Evolutionary conservation across 1,140 invertebrate species (phyloP).

Genomic region (Caenorhabditis latens): DNA sequence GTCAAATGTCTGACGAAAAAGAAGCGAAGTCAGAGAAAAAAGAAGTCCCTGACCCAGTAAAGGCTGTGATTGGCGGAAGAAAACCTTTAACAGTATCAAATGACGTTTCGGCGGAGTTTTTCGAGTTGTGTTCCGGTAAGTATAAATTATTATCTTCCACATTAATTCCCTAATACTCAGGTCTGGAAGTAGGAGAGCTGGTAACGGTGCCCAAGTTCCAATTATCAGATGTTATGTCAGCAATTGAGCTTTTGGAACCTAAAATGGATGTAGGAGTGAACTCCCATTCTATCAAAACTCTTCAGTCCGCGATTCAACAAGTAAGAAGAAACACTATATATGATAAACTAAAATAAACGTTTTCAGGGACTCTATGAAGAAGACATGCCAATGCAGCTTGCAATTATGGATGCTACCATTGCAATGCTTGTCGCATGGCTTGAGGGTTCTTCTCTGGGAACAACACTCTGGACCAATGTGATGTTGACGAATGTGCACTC

Average conservation of each 20-base stretch:
- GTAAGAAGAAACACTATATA: neutral
- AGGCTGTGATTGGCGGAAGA: neutral
- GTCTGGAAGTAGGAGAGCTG: neutral
- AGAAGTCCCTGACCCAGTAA: neutral
- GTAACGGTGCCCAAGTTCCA: neutral
- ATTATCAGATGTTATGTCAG: neutral
- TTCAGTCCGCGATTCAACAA: neutral
- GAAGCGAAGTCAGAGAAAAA: neutral
- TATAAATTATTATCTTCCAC: neutral
- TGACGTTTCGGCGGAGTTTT: slow-evolving; percentile 4
- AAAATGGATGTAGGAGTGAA: slow-evolving; percentile 45
- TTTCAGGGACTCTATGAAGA: slow-evolving; percentile 26
- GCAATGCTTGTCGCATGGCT: slow-evolving; percentile 34
- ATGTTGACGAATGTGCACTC: neutral
- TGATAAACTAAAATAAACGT: neutral
- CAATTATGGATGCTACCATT: neutral
- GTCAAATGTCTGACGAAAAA: slow-evolving; percentile 4
- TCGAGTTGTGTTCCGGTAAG: slow-evolving; percentile 8
- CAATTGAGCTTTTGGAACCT: slow-evolving; percentile 15
- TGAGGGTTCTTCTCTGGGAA: neutral
- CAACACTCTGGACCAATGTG: slow-evolving; percentile 30
- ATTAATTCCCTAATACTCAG: neutral
- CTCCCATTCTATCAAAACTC: neutral
- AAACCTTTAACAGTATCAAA: neutral
- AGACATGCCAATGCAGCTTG: neutral